Base-by-base conservation (phyloP, 2,113 vertebrate genomes). In the Edolisoma coerulescens region DNA sequence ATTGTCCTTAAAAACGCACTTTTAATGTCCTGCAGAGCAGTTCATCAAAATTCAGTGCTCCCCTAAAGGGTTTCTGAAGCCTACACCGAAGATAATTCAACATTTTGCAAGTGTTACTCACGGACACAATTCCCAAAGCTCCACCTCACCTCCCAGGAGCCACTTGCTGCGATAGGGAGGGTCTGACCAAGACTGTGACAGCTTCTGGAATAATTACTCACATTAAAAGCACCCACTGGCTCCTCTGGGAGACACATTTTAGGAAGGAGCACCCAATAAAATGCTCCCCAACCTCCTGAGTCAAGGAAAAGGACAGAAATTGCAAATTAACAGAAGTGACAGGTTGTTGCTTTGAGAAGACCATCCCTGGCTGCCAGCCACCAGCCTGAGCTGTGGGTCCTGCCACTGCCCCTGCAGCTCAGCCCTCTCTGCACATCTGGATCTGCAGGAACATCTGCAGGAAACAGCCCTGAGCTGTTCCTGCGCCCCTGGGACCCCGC, bases 391-490 rank as follows among this genome's bases (percentile, higher is more conserved):
- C 74, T 28, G 37, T 10, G 21, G 28, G 4, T 41, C 16, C 73
- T 45, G 49, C 53, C 32, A 1, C 3, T 63, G 80, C 3, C 16
- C 4, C 37, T 13, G 52, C 0, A 0, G 65, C 39, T 45, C n/a
- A 57, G 54, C 79, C 41, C 50, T 44, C 50, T 1, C 8, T 13
- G 37, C 87, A 91, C 94, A 96, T 60, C 95, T 84, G 88, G 83
- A 80, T 47, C 63, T 69, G 54, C 79, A 90, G 83, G 54, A 90
- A 94, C 83, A 84, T 65, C 92, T 93, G 79, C 83, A 92, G 90
- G 50, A 74, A 90, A 22, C 54, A n/a, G 44, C 83, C 50, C 50
- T 0, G 0, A 33, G 61, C 61, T 41, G 53, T 41, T 60, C 19
- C 90, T 76, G 53, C 0, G 0, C 24, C 56, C 70, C 77, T 10